Base-by-base conservation (phyloP, 2,797 vertebrate genomes). In the Liparis tanakae region DNA sequence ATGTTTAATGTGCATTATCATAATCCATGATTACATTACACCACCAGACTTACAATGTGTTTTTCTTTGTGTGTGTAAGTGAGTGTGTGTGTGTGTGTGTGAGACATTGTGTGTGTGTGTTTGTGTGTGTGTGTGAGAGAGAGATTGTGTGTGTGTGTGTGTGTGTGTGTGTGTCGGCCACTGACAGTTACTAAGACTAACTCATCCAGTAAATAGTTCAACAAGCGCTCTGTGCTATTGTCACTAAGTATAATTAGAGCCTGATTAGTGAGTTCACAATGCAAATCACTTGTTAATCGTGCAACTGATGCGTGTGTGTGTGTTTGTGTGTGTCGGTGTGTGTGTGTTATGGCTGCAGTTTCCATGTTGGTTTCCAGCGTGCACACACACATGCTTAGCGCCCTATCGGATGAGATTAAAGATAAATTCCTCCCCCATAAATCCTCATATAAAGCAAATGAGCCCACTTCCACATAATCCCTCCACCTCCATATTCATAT, bases 341-440 rank as follows among this genome's bases (percentile, higher is more conserved):
- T 74, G 72, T 56, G 50, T 30, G 39, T 78, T 48, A 22, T 56
- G 20, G 65, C 61, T 67, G 46, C 20, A 51, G 70, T 48, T 39
- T 59, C 54, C 12, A 41, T 61, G 78, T 64, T 83, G 50, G 58
- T 76, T 87, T 81, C 41, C 70, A 57, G 78, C 25, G 7, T 57
- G 79, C 70, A 69, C 58, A 70, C 65, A 61, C 67, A 30, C 25
- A 30, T 15, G 39, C 72, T 36, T 65, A 85, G 66, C 60, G 30
- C 51, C 69, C 39, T 84, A 89, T 87, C 81, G 85, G 84, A 90
- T 88, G 78, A 86, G 87, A 91, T 91, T 81, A 85, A 74, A 85
- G 84, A 92, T 88, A 78, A 93, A 91, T 91, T 79, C 83, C 74
- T 86, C 80, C 57, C 57, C n/a, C 53, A 46, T 79, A 84, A 89